Conservation (phyloP, 2,113 vertebrate genomes). For the Tachysurus fulvidraco region DNA sequence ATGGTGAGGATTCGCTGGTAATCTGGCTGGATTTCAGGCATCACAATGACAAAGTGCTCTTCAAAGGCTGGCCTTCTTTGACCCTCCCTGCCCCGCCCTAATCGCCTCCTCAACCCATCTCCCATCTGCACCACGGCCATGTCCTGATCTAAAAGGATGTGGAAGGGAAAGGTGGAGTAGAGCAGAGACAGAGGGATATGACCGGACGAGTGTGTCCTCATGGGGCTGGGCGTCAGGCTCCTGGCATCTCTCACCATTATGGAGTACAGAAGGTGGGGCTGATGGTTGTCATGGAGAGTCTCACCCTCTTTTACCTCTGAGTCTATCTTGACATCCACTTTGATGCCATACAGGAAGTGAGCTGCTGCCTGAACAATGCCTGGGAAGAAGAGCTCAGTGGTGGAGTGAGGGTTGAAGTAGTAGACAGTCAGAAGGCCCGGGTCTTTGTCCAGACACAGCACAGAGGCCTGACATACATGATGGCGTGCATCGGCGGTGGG, state of each 20-base stretch:
- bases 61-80: slow-evolving; percentile 83
- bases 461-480: slow-evolving; percentile 84
- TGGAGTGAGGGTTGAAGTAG: slow-evolving; percentile 88
- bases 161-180: slow-evolving; percentile 96
- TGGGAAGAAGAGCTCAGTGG: slow-evolving; percentile 86
- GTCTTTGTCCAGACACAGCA: slow-evolving; percentile 94
- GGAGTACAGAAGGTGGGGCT: slow-evolving; percentile 88
- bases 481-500: slow-evolving; percentile 61
- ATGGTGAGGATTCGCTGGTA: slow-evolving; percentile 94
- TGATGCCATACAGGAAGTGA: slow-evolving; percentile 81
- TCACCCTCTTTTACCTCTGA: slow-evolving; percentile 77
- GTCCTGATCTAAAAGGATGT: slow-evolving; percentile 93
- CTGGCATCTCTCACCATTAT: slow-evolving; percentile 82
- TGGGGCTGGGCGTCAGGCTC: slow-evolving; percentile 82
- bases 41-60: slow-evolving; percentile 88
- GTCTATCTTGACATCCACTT: slow-evolving; percentile 84
- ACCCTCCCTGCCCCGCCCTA: slow-evolving; percentile 79
- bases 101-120: slow-evolving; percentile 86
- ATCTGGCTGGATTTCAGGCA: slow-evolving; percentile 86
- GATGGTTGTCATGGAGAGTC: slow-evolving; percentile 80
- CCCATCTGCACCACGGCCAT: slow-evolving; percentile 90
- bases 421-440: slow-evolving; percentile 88
- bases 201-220: slow-evolving; percentile 85
- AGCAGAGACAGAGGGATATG: slow-evolving; percentile 89
- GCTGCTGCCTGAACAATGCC: slow-evolving; percentile 93